Evolutionary conservation across 2,888 invertebrate genomes (phyloP), one percentile per base, ranked within the genome.

Genomic region (Macropis europaea): DNA sequence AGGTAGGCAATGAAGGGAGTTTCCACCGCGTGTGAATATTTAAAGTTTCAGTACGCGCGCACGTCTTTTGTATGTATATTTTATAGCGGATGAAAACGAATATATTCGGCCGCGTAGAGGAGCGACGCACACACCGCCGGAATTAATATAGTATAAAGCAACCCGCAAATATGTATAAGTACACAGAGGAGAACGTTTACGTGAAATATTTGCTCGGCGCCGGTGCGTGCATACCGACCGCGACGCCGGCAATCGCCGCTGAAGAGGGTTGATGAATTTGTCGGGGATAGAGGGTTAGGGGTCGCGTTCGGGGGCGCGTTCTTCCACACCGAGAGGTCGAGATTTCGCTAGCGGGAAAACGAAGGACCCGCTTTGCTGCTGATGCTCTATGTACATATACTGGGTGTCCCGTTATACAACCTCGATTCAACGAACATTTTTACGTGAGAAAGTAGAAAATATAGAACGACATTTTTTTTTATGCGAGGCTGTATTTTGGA

Each of bases 221-320:
- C 52, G 60, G 52, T 36, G 36, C 57, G 77, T 50, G 57, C 40
- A 34, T 68, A 36, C 64, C 59, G 36, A 68, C 52, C 62, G 54
- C 63, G 73, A 64, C 43, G 56, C 32, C 50, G 60, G 69, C 66
- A 60, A 79, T 78, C 73, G 68, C 28, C 32, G 62, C 32, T 57
- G 68, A 63, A 47, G 54, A 73, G 72, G 79, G 77, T 79, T 61
- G 63, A 79, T 78, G 73, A 69, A 79, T 78, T 79, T 63, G 59
- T 50, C 52, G 50, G 68, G 61, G 72, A 22, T 17, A 40, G 38
- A 66, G 53, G 19, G 15, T 32, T 56, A 28, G 47, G 53, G 69
- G 60, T 63, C 32, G n/a, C n/a, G 68, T 62, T 61, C 53, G 50
- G 63, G 30, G 34, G 53, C 28, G 62, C 60, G 63, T 61, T 69